A percentile compares a stretch with the other conserved stretches of the same genome.
Evolutionary conservation across 2,113 vertebrate genomes (phyloP).

Genomic region (Parus major): DNA sequence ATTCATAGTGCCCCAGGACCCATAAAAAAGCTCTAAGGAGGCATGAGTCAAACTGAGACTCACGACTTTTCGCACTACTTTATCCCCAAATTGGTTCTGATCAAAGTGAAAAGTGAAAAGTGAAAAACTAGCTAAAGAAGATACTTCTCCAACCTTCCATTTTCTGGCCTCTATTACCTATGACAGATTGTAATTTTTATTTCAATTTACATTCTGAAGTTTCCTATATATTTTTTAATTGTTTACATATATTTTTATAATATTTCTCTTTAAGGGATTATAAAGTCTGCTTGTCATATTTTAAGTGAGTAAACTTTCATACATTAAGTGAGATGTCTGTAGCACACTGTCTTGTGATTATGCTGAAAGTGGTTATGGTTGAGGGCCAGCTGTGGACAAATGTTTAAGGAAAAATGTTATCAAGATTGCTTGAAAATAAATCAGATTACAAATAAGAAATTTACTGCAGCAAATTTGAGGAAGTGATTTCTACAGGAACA

Average conservation of each 20-base stretch:
- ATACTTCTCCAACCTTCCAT: not conserved
- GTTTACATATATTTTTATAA: not conserved
- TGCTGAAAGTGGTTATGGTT: not conserved
- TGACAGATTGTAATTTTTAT: not conserved
- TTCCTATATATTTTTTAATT: not conserved
- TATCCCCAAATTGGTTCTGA: not conserved
- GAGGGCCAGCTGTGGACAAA: not conserved
- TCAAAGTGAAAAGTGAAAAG: not conserved
- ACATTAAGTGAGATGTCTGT: not conserved
- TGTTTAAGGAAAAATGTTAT: not conserved
- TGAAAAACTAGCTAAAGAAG: not conserved
- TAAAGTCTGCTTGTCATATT: not conserved
- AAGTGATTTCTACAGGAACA: constrained; percentile 1
- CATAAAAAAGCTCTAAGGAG: not conserved
- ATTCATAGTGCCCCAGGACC: not conserved
- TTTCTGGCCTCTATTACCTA: not conserved
- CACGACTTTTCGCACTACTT: not conserved
- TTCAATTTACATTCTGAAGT: not conserved
- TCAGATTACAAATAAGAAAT: constrained; percentile 1
- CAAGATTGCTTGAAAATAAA: constrained; percentile 27
- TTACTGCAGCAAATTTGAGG: not conserved
- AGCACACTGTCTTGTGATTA: not conserved
- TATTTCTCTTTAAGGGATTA: not conserved
- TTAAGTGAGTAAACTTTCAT: not conserved
- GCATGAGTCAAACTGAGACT: not conserved